A percentile compares a stretch with the other conserved stretches of the same genome.
phyloP scores from a whole-genome alignment of 2,888 invertebrate species.

The Papilio elwesi region DNA sequence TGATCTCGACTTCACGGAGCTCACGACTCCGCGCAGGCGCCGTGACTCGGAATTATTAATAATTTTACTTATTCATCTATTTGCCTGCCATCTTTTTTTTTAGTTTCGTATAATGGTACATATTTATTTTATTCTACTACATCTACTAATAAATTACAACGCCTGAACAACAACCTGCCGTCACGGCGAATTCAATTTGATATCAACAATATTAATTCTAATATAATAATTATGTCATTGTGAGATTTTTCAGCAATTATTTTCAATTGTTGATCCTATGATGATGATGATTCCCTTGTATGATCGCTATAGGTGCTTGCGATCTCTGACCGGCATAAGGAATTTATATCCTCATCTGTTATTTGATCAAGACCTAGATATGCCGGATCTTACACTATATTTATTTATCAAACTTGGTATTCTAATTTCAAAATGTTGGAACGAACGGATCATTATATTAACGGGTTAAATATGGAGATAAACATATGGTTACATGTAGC shows the following conservation, averaged over 20 bases:
- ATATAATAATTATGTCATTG: too few species aligned
- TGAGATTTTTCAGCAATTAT: too few species aligned
- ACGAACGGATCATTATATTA: background rate
- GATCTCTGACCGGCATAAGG: too few species aligned
- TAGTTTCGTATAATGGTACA: slow-evolving; percentile 47
- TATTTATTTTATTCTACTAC: slow-evolving; percentile 44
- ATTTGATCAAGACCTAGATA: too few species aligned
- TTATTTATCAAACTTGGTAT: background rate
- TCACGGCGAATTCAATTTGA: too few species aligned
- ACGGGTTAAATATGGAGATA: background rate
- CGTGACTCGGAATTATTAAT: slow-evolving; percentile 50
- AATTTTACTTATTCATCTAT: slow-evolving; percentile 51
- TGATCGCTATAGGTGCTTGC: too few species aligned
- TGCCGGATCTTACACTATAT: too few species aligned
- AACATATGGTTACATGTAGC: background rate
- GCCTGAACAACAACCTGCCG: background rate
- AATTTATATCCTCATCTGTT: too few species aligned
- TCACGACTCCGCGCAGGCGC: slow-evolving; percentile 46
- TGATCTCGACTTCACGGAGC: slow-evolving; percentile 65
- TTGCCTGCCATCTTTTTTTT: slow-evolving; percentile 57
- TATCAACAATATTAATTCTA: too few species aligned
- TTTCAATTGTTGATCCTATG: too few species aligned
- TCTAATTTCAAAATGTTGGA: background rate
- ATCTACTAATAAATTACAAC: background rate
- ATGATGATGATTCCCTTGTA: too few species aligned